phyloP scores from a whole-genome alignment of 37 sponge, comb jelly and placozoan species.

The Mnemiopsis leidyi region DNA sequence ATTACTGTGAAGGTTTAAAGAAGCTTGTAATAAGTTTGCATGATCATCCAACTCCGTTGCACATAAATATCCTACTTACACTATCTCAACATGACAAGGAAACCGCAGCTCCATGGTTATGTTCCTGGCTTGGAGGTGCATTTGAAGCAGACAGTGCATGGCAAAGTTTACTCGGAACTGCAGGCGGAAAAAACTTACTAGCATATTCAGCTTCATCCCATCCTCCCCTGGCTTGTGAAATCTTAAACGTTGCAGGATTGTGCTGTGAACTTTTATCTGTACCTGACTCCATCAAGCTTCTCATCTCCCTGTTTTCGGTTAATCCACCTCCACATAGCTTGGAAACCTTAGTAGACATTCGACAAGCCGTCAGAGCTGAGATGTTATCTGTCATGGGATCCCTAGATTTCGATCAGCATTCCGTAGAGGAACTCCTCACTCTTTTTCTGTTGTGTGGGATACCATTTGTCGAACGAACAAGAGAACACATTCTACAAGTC shows the following conservation, averaged over 20 bases:
- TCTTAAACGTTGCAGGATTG: not conserved
- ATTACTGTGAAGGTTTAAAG: conserved; percentile 52
- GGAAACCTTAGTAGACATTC: not conserved
- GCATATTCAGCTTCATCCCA: not conserved
- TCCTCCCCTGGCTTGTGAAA: not conserved
- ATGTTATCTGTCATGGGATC: not conserved
- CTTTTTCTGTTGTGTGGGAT: not conserved
- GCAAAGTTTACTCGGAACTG: not conserved
- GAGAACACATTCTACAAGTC: not conserved
- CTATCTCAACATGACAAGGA: not conserved
- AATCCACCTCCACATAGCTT: not conserved
- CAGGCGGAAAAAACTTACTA: not conserved
- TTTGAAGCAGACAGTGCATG: conserved; percentile 5
- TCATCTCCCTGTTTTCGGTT: conserved; percentile 18
- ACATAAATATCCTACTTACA: not conserved
- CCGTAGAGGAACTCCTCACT: not conserved
- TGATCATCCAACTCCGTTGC: not conserved
- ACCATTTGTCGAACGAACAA: conserved; percentile 10
- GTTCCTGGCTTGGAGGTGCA: conserved; percentile 18
- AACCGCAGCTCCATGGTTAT: not conserved
- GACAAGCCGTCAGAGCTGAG: not conserved
- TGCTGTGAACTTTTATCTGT: not conserved
- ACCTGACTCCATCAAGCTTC: not conserved
- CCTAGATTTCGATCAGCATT: not conserved
- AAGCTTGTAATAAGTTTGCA: not conserved